Percentiles rank a stretch among this genome's conserved stretches.
phyloP scores from a whole-genome alignment of 2,888 invertebrate genomes.

The Ormyrus pomaceus region DNA sequence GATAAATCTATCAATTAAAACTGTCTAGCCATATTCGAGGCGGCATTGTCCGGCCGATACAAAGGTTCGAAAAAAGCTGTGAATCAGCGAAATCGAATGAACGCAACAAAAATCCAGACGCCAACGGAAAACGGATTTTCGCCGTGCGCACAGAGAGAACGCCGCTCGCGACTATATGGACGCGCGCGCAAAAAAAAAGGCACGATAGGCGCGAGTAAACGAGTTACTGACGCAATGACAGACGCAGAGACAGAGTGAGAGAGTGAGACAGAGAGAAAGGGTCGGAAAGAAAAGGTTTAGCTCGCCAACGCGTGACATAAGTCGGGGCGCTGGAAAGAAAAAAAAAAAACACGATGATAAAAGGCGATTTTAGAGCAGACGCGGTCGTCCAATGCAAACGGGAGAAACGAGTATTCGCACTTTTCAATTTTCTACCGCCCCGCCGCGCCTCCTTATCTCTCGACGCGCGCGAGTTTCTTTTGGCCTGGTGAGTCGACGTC shows the following conservation, averaged over 20 bases:
- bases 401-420: slow-evolving; percentile 27
- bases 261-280: neutral
- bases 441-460: neutral
- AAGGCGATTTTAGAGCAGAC: slow-evolving; percentile 9
- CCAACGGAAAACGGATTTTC: slow-evolving; percentile 36
- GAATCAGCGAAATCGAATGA: slow-evolving; percentile 34
- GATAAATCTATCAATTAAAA: slow-evolving; percentile 12
- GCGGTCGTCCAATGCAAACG: neutral
- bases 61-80: neutral
- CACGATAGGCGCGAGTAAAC: slow-evolving; percentile 10
- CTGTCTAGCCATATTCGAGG: neutral
- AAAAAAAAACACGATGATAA: slow-evolving; percentile 5
- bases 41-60: neutral
- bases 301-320: slow-evolving; percentile 18
- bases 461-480: neutral
- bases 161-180: neutral
- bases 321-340: slow-evolving; percentile 5
- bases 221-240: slow-evolving; percentile 27
- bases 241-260: neutral
- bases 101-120: slow-evolving; percentile 26
- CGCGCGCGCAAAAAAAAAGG: neutral
- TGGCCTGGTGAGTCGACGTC: neutral
- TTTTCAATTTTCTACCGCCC: slow-evolving; percentile 25
- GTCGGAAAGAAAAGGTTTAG: slow-evolving; percentile 13
- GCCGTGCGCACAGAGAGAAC: neutral